A percentile compares a stretch with the other conserved stretches of the same genome.
Conservation (phyloP, 2,888 invertebrate genomes). For the Eutolmus rufibarbis region DNA sequence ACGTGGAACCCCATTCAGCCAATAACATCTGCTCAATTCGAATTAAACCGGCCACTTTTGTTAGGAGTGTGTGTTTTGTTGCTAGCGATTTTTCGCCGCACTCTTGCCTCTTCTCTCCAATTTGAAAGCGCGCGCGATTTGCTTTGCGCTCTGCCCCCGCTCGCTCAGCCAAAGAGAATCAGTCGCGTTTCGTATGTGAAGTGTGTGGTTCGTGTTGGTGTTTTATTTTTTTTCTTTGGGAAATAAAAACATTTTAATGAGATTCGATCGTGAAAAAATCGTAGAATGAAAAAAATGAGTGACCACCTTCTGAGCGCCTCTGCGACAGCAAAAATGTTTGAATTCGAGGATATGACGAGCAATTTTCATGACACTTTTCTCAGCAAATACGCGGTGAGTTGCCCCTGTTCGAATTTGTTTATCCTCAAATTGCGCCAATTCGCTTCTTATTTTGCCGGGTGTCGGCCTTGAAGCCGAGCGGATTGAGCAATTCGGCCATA, state of each 20-base stretch:
- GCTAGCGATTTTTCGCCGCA: not conserved
- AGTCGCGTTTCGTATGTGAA: constrained; percentile 45
- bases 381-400: constrained; percentile 75
- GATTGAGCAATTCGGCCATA: not conserved
- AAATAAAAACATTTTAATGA: not conserved
- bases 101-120: not conserved
- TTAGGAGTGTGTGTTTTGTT: not conserved
- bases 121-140: not conserved
- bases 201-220: constrained; percentile 47
- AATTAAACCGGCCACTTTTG: constrained; percentile 19
- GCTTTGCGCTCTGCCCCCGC: not conserved
- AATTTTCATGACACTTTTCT: constrained; percentile 72
- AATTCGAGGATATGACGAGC: constrained; percentile 74
- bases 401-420: not conserved
- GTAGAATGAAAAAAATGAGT: not conserved
- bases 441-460: constrained; percentile 43
- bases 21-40: constrained; percentile 18
- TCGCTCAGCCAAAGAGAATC: not conserved
- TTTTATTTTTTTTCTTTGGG: not conserved
- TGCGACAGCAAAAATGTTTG: constrained; percentile 66
- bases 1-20: constrained; percentile 14
- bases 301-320: not conserved
- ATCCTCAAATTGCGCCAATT: constrained; percentile 38
- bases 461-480: constrained; percentile 45
- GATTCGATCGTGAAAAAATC: not conserved